Base-by-base conservation (phyloP, 1,140 invertebrate genomes). In the Drosophila repletoides region DNA sequence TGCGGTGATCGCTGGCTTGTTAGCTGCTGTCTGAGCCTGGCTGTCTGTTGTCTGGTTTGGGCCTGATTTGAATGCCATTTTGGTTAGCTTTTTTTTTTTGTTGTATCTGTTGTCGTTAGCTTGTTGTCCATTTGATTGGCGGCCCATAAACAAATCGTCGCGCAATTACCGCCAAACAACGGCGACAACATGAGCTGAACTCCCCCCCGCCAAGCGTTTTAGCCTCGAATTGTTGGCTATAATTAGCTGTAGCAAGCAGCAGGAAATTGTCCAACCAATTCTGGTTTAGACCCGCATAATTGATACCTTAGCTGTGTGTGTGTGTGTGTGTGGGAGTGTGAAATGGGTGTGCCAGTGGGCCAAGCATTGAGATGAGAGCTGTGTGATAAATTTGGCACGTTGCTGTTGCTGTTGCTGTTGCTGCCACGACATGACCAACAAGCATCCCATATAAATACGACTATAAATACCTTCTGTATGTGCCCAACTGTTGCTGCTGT, bases 31-130 rank as follows among this genome's bases (percentile, higher is more conserved):
- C 40, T 48, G 34, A 49, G 46, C 12, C 19, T 55, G n/a, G n/a
- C 58, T 24, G 49, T 17, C 67, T 73, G 56, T 26, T 64, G 68
- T 64, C 70, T 69, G 69, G 61, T 52, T 24, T 48, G 60, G 60
- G 67, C 61, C 76, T 74, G 80, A 74, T 84, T 84, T 86, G 80
- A 84, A 86, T 84, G 80, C 72, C 77, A 72, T 79, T 79, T 83
- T 56, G 65, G 79, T 21, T 52, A 28, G n/a, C n/a, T 43, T 53
- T 3, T 51, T 28, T 56, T 53, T 73, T 70, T 34, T 72, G 34
- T 34, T 68, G 51, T 69, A 24, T 59, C 24, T 58, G 45, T 56
- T 22, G 29, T 22, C 38, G 40, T 43, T 7, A 36, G 34, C 38
- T 55, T 48, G 65, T 49, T 69, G 74, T 58, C 59, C 70, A 63